Base-by-base conservation (phyloP, 92 coral and sea anemone genomes). In the Zoanthus gigantus region DNA sequence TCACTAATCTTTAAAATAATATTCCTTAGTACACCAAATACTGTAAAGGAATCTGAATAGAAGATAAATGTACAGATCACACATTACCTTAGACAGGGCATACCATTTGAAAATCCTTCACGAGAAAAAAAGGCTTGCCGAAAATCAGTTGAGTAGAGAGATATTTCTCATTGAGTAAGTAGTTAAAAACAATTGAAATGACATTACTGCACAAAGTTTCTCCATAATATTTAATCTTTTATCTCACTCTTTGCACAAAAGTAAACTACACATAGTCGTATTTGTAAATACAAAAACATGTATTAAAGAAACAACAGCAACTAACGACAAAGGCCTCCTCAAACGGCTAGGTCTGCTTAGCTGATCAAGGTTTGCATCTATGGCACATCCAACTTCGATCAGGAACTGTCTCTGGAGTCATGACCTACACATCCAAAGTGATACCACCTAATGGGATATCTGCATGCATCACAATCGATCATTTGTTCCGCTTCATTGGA, bases 271-370 rank as follows among this genome's bases (percentile, higher is more conserved):
- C 44, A 1, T 28, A 68, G 73, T 68, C 29, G 44, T 28, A 68
- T 28, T 68, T 42, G 6, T 68, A 68, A 68, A 68, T 23, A 68
- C 29, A 23, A 68, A 68, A 68, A 68, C 42, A 68, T 68, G 34
- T 68, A 68, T 30, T 68, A 68, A 68, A 31, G 73, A 68, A 23
- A 68, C 73, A 68, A 23, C 31, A 65, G 71, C 73, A 68, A 68
- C 73, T 13, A 68, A 68, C 44, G 73, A 68, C 73, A 68, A 68
- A 68, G 73, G 32, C 15, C 10, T 16, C 61, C 15, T 54, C 57
- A 52, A 52, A 52, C 57, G 57, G 57, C 57, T 7, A 52, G 57
- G 2, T 52, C 57, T 52, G 57, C 57, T 52, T 0, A 52, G 0
- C 57, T 52, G 57, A 52, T 52, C 57, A 52, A 52, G 57, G 57